phyloP scores from a whole-genome alignment of 2,888 invertebrate genomes.

The Stenichneumon culpator region DNA sequence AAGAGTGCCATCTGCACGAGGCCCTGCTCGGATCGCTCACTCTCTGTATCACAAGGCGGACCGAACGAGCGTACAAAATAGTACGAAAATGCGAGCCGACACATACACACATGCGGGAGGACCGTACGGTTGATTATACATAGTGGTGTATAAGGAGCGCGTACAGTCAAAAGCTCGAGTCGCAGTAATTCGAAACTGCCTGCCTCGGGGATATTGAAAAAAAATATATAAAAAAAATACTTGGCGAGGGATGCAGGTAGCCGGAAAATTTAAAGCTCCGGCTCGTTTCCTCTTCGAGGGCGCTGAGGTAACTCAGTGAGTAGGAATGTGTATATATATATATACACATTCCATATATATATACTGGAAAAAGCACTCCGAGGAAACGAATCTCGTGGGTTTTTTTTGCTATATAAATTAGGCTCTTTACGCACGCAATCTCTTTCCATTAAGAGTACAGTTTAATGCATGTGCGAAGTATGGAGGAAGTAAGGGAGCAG shows the following conservation, averaged over 20 bases:
- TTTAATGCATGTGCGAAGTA: conserved; percentile 59
- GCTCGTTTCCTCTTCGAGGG: conserved; percentile 8
- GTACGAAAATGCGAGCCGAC: neutral
- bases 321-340: neutral
- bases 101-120: neutral
- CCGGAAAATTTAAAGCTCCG: conserved; percentile 5
- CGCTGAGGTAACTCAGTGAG: neutral
- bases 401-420: conserved; percentile 50
- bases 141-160: neutral
- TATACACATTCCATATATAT: neutral
- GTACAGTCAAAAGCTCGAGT: conserved; percentile 1
- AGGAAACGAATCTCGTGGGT: conserved; percentile 21
- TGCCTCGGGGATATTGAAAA: conserved; percentile 9
- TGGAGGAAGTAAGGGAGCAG: conserved; percentile 46
- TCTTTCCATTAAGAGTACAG: conserved; percentile 46
- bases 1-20: conserved; percentile 35
- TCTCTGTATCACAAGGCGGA: conserved; percentile 30
- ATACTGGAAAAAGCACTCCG: neutral
- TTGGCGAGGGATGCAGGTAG: neutral
- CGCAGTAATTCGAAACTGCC: conserved; percentile 21
- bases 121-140: neutral
- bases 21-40: neutral
- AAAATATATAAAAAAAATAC: neutral
- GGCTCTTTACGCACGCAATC: conserved; percentile 40
- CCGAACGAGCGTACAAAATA: conserved; percentile 24